Base-by-base conservation (phyloP, 2,113 vertebrate species). In the Willisornis vidua region DNA sequence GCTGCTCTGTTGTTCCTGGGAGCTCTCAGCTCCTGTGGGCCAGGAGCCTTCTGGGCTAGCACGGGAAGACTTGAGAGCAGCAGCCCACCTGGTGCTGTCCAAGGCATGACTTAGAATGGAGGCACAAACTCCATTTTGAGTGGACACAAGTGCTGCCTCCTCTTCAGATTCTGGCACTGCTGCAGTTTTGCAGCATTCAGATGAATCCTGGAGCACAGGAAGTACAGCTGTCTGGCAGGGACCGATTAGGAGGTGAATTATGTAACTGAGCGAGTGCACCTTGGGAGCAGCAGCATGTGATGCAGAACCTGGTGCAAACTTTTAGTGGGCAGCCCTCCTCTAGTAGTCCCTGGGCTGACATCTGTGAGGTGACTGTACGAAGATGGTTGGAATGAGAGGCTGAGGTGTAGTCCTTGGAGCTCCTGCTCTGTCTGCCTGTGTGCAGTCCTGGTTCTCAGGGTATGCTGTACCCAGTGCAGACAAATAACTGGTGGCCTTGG, bases 361-460 rank as follows among this genome's bases (percentile, higher is more conserved):
- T 43, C 46, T 39, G 17, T 61, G 66, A 9, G 19, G 28, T 52
- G 52, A 10, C 26, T 54, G 65, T 55, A 18, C n/a, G 3, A 20
- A 12, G 29, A 4, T 17, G 33, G 45, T 37, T 51, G 76, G 28
- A 54, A 6, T 17, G 11, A 54, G 23, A 68, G 58, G 29, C 45
- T 45, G 45, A 59, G 63, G 7, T 17, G 4, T 5, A 26, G 35
- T 26, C n/a, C 46, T 31, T 39, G 51, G 26, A 35, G 10, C 28
- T 19, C 49, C 26, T 29, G 76, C n/a, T 48, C 55, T 48, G 19
- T 22, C 45, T 45, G 67, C 43, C 9, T 7, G 10, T 17, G 12
- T 7, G 57, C 37, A 26, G 43, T 17, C 24, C 54, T 58, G 61
- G 5, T 0, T 1, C 14, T 1, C 14, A 10, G 35, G 16, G 11